These are phyloP conservation scores for Isoperla grammatica DNA, from an alignment of 2,888 invertebrate species.

Conservation along the genomic window DNA sequence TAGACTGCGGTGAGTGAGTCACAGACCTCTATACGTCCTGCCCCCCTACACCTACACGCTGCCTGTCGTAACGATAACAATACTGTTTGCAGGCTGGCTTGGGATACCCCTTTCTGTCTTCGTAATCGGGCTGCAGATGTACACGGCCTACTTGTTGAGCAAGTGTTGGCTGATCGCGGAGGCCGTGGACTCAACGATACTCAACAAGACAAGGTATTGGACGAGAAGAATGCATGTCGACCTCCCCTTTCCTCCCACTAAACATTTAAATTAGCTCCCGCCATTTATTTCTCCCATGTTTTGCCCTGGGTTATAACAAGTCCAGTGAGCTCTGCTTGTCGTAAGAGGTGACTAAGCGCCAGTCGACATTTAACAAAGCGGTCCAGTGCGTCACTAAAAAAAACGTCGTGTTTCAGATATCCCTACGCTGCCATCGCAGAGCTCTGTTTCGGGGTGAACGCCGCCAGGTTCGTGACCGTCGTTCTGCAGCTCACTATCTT, in stretches of 20 bases:
- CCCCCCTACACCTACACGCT: too few species aligned
- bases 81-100: conserved; percentile 55
- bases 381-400: too few species aligned
- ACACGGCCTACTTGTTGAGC: conserved; percentile 74
- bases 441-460: conserved; percentile 62
- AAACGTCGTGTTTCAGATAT: conserved; percentile 53
- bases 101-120: conserved; percentile 63
- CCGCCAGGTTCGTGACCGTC: conserved; percentile 58
- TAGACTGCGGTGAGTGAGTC: conserved; percentile 71
- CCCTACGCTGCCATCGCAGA: conserved; percentile 83
- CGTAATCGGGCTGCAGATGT: conserved; percentile 67
- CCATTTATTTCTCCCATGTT: too few species aligned
- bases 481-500: conserved; percentile 71
- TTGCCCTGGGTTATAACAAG: too few species aligned
- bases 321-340: too few species aligned
- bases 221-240: too few species aligned
- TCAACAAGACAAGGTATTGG: conserved; percentile 53
- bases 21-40: too few species aligned
- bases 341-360: too few species aligned
- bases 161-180: conserved; percentile 77
- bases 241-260: too few species aligned
- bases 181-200: conserved; percentile 59
- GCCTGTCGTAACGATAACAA: too few species aligned
- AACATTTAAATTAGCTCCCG: too few species aligned
- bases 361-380: too few species aligned